Evolutionary conservation across 2,113 vertebrate genomes (phyloP), one percentile per base, ranked within the genome.

Genomic region (Myotis brandtii): DNA sequence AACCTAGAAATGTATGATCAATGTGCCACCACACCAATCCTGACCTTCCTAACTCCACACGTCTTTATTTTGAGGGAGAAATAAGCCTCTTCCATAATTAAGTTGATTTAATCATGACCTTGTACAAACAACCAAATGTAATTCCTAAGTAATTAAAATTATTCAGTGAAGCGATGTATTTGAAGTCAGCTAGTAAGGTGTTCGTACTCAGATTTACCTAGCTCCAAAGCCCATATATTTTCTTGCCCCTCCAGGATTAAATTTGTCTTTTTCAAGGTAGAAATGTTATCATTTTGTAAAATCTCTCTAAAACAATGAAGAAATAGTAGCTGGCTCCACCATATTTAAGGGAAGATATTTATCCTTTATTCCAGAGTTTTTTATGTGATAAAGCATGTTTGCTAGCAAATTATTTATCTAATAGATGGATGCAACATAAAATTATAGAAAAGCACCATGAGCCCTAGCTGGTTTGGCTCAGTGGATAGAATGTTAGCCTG

Each of bases 41-140:
- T 77, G 64, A 79, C 40, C 27, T 25, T 18, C 43, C 52, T 56
- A 86, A 62, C 43, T 46, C 40, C 21, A 64, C 62, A 64, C 27
- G 52, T 54, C 25, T 76, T 69, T 70, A 70, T 80, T 93, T 73
- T 43, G 43, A 64, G 72, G 48, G 18, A 70, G 21, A 85, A 70
- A 88, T 80, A 87, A 79, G 72, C 10, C 52, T 67, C 62, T 96
- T 83, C 50, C 56, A 59, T 48, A 17, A 81, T 87, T 92, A 84
- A 66, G 3, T 43, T 77, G 64, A 43, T 95, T 70, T 75, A 77
- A 69, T 79, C 72, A 32, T 69, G 23, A 69, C 48, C 25, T 81
- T 95, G 54, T 75, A n/a, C 9, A 20, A 79, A 56, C 13, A 88
- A 89, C 12, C 12, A 76, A 91, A 91, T 34, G 32, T 54, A 64